These are phyloP conservation scores for Drosophila nasuta DNA, from an alignment of 1,140 invertebrate genomes.

Conservation along the genomic window DNA sequence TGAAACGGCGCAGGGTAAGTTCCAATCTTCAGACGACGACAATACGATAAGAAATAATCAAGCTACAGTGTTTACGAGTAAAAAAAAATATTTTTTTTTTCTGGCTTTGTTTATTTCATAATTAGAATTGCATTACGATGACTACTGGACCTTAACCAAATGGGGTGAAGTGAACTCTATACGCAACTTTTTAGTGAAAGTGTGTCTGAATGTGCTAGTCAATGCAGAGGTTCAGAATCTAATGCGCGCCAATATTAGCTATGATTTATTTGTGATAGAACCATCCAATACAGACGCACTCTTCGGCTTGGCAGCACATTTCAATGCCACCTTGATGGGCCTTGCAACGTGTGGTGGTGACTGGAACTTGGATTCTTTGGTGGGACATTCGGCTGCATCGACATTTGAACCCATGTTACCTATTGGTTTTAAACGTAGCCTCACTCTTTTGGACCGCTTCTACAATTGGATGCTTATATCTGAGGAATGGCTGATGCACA, in stretches of 20 bases:
- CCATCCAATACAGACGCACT: conserved; percentile 43
- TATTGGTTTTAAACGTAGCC: neutral
- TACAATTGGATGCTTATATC: conserved; percentile 50
- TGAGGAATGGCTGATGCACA: conserved; percentile 66
- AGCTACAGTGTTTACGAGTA: neutral
- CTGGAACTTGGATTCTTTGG: conserved; percentile 53
- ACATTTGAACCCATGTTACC: conserved; percentile 47
- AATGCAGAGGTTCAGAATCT: conserved; percentile 45
- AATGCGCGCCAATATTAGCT: conserved; percentile 46
- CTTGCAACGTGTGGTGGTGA: conserved; percentile 54
- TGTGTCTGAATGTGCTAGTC: conserved; percentile 49
- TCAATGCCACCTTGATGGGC: conserved; percentile 57
- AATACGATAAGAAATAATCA: neutral
- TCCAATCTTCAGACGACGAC: neutral
- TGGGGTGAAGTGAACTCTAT: conserved; percentile 35
- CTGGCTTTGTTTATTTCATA: neutral
- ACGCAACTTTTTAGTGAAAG: conserved; percentile 36
- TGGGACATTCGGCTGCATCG: conserved; percentile 27
- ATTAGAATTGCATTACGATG: neutral
- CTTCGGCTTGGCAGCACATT: conserved; percentile 53
- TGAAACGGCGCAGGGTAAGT: conserved; percentile 29
- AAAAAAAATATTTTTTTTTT: neutral
- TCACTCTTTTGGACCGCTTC: conserved; percentile 43
- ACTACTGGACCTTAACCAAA: neutral
- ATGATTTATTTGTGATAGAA: conserved; percentile 58